Conservation (phyloP, 2,797 vertebrate genomes). For the Epinephelus awoara region DNA sequence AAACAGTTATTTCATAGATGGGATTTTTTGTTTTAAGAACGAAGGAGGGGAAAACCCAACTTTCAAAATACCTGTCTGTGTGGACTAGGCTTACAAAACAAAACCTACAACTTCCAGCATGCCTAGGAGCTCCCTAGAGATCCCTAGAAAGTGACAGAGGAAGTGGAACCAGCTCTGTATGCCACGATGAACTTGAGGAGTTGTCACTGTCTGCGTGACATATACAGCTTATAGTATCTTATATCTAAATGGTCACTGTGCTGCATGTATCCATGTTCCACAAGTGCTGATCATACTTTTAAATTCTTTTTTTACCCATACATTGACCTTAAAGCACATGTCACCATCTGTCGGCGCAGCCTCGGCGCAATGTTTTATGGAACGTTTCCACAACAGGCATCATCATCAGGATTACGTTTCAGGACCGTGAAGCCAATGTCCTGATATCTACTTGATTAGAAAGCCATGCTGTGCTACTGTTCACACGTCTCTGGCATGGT, state of each 20-base stretch:
- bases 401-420: background rate
- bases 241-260: background rate
- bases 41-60: too few relatives aligned
- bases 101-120: background rate
- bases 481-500: too few relatives aligned
- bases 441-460: background rate
- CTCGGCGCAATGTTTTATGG: background rate
- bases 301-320: background rate
- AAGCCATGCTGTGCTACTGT: background rate
- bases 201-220: background rate
- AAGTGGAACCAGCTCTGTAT: background rate
- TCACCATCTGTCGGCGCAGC: too few relatives aligned
- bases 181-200: background rate
- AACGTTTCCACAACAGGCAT: background rate
- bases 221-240: background rate
- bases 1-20: too few relatives aligned
- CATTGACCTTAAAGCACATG: background rate
- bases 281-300: background rate
- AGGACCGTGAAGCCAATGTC: background rate
- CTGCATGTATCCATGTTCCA: background rate
- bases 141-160: background rate
- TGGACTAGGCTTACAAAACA: too few relatives aligned
- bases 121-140: background rate
- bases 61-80: too few relatives aligned
- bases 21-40: too few relatives aligned